Conservation (phyloP, 2,797 vertebrate species). For the Neosilurus hyrtlii region DNA sequence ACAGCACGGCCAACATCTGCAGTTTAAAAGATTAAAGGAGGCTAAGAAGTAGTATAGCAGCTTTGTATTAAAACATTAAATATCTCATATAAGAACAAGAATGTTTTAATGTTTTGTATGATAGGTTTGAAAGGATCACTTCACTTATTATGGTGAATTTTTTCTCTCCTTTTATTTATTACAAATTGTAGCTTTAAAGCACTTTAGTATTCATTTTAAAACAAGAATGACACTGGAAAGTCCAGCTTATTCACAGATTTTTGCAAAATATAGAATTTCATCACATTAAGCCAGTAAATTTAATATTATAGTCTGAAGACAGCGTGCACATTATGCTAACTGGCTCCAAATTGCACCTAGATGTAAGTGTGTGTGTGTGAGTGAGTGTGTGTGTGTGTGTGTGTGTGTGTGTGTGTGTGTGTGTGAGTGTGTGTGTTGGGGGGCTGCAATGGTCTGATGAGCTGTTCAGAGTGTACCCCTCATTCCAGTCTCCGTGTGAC, state of each 20-base stretch:
- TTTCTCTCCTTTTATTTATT: background rate
- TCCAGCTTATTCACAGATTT: background rate
- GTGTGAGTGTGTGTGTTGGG: no score
- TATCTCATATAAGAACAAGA: background rate
- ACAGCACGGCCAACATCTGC: constrained; percentile 56
- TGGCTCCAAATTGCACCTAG: no score
- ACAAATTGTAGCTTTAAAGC: background rate
- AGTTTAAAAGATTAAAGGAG: constrained; percentile 23
- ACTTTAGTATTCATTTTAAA: background rate
- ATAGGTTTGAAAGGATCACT: constrained; percentile 11
- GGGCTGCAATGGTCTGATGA: no score
- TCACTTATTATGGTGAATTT: background rate
- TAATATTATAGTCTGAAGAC: constrained; percentile 4
- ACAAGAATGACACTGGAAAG: background rate
- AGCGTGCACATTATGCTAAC: background rate
- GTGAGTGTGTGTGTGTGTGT: no score
- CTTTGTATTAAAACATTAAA: background rate
- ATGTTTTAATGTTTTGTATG: constrained; percentile 26
- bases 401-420: no score
- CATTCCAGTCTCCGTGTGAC: no score
- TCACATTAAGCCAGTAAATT: background rate
- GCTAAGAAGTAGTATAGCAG: constrained; percentile 14
- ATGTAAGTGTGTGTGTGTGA: no score
- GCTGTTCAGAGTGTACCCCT: no score
- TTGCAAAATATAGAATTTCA: background rate